Evolutionary conservation across 2,113 vertebrate species (phyloP), one percentile per base, ranked within the genome.

Genomic region (Condylura cristata): DNA sequence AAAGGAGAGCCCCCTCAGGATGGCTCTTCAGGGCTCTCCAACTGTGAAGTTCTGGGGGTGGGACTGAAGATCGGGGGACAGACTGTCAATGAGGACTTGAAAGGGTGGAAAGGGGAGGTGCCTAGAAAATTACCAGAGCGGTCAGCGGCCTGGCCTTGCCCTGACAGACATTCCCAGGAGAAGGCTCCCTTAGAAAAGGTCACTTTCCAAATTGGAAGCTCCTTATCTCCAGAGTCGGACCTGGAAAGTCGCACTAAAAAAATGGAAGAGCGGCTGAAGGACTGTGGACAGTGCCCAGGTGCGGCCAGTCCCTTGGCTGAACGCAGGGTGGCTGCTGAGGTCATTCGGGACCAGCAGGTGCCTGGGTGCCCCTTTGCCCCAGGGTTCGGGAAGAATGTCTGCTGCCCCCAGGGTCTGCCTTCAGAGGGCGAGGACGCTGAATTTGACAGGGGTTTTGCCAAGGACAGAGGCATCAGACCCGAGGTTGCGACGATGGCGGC

Each of bases 131-230:
- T 87, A 17, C 86, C 93, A 71, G 86, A 90, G 24, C 95, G 82
- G 60, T 98, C 97, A 0, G 95, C 78, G 9, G 98, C 96, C 20
- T 85, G 97, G 86, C 97, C 98, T 12, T 98, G 98, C 95, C 97
- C 98, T 16, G 97, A 98, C 82, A 97, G 96, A 66, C 91, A 53
- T 88, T 82, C 86, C 58, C 84, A 91, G 72, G 96, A 97, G 61
- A 97, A 71, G 61, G 95, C 97, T 46, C 93, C 95, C 6, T 85
- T 97, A 24, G 98, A 98, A 56, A 99, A 97, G 79, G 99, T 99
- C 46, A 98, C 98, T 32, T 99, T 99, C 96, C 98, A 97, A 6
- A 99, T 99, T 39, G 99, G 99, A 90, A 98, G 99, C 46, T 99
- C 98, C 2, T 84, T 97, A 0, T 98, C 98, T 37, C 98, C 98